Evolutionary conservation across 37 sponge, comb jelly and placozoan species (phyloP).

Genomic region (Beroe forskalii): DNA sequence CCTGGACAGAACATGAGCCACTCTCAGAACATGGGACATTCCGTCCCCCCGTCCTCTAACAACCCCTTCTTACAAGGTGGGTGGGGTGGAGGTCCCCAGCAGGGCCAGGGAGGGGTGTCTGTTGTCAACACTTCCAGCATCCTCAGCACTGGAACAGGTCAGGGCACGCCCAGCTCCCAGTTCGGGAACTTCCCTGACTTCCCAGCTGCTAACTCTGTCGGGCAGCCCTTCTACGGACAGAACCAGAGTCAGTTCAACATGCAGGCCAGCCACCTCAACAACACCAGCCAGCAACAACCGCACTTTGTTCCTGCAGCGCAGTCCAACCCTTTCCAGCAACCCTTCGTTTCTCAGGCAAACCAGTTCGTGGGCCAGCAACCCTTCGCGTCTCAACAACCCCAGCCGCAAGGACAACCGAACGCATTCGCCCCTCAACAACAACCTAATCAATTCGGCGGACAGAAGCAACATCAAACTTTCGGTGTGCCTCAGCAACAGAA

Average conservation of each 20-base stretch:
- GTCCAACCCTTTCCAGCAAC: not conserved
- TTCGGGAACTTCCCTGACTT: constrained; percentile 40
- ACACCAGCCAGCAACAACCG: not conserved
- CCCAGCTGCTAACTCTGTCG: constrained; percentile 36
- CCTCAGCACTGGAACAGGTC: constrained; percentile 5
- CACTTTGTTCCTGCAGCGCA: not conserved
- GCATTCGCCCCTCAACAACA: not conserved
- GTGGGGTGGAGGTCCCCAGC: constrained; percentile 2
- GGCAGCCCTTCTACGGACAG: not conserved
- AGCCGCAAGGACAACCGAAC: too few relatives aligned
- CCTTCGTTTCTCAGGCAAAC: not conserved
- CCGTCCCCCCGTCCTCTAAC: not conserved
- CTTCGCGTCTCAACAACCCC: not conserved
- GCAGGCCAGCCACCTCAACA: not conserved
- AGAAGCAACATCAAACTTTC: not conserved
- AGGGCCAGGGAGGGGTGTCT: constrained; percentile 31
- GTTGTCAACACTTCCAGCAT: constrained; percentile 25
- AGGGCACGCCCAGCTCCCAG: constrained; percentile 11
- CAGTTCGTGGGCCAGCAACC: too few relatives aligned
- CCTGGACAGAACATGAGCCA: not conserved
- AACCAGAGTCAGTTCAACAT: not conserved
- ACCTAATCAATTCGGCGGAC: not conserved
- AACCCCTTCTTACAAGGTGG: constrained; percentile 26
- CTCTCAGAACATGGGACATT: too few relatives aligned
- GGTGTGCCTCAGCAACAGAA: not conserved